These are phyloP conservation scores for Brachionus koreanus DNA, from an alignment of 1,140 invertebrate species.

Conservation along the genomic window DNA sequence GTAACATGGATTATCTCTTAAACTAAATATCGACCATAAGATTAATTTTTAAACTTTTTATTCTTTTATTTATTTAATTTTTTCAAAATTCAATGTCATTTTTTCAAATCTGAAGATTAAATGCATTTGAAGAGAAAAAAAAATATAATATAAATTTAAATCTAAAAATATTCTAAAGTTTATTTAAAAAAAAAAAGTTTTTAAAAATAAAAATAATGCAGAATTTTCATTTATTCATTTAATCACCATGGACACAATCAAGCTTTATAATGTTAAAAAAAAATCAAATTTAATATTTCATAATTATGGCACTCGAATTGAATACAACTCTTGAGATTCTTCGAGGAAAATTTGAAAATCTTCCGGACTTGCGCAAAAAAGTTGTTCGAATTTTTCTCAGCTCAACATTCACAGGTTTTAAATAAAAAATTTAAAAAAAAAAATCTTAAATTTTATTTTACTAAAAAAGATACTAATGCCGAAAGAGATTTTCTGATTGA, in stretches of 20 bases:
- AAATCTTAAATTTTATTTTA: not conserved
- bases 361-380: constrained; percentile 24
- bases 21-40: no score
- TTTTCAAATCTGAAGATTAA: no score
- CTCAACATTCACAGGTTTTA: constrained; percentile 36
- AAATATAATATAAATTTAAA: not conserved
- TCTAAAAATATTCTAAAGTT: not conserved
- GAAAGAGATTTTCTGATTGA: constrained; percentile 51
- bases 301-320: not conserved
- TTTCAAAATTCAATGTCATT: no score
- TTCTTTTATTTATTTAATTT: no score
- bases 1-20: no score
- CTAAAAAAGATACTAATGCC: constrained; percentile 45
- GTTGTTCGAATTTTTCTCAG: constrained; percentile 17
- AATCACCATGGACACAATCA: not conserved
- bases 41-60: no score
- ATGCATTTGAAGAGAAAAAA: no score
- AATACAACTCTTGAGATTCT: not conserved
- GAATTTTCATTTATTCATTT: no score
- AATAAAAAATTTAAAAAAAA: not conserved
- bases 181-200: not conserved
- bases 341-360: not conserved
- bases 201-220: no score
- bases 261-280: not conserved
- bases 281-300: not conserved